These are phyloP conservation scores for Epinephelus awoara DNA, from an alignment of 2,797 vertebrate species.

Conservation along the genomic window DNA sequence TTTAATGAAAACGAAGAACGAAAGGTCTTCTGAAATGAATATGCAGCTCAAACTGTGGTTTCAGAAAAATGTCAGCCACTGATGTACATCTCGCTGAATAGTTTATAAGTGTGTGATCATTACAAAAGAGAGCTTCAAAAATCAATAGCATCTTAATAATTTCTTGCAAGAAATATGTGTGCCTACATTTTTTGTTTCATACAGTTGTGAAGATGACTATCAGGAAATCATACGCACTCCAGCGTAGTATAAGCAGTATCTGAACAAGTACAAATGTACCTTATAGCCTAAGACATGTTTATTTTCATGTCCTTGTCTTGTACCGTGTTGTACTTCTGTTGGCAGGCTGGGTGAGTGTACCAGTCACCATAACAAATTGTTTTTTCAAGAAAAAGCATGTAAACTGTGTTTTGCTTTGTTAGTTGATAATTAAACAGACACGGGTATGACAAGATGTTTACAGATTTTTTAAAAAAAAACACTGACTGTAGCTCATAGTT, in stretches of 20 bases:
- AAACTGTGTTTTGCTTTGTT: slow-evolving; percentile 32
- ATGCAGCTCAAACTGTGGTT: neutral
- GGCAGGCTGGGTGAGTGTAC: slow-evolving; percentile 1
- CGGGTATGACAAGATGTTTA: slow-evolving; percentile 27
- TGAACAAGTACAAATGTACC: slow-evolving; percentile 11
- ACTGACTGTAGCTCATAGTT: slow-evolving; percentile 4
- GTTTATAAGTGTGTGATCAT: neutral
- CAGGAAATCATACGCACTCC: neutral
- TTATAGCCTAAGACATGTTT: neutral
- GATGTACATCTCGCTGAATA: neutral
- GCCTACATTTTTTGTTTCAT: neutral
- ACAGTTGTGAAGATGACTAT: neutral
- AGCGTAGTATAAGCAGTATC: neutral
- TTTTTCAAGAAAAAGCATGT: slow-evolving; percentile 27
- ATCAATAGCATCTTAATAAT: neutral
- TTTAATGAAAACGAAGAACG: neutral
- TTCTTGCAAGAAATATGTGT: neutral
- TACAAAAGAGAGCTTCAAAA: neutral
- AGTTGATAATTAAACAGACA: slow-evolving; percentile 41
- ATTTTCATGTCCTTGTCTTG: neutral
- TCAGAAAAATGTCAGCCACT: neutral
- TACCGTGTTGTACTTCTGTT: slow-evolving; percentile 3
- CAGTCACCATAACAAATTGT: slow-evolving; percentile 12
- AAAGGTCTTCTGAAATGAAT: neutral
- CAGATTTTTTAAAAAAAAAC: slow-evolving; percentile 11